Evolutionary conservation across 2,113 vertebrate species (phyloP).

Genomic region (Laterallus jamaicensis): DNA sequence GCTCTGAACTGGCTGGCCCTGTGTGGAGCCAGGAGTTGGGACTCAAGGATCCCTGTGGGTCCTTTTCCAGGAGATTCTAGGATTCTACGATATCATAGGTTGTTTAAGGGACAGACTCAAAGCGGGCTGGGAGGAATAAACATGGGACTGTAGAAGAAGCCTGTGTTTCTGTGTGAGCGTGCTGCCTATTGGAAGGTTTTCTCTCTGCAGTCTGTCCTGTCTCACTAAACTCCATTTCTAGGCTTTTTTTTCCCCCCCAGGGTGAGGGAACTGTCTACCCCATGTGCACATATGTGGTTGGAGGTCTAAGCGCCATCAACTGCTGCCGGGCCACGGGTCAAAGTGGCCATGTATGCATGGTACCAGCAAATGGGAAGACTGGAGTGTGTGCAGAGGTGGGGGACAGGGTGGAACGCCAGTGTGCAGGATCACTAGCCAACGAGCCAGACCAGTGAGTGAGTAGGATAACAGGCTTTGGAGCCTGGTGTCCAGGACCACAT

Average conservation of each 20-base stretch:
- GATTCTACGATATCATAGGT: no score
- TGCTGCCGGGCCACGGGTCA: not conserved
- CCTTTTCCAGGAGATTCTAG: no score
- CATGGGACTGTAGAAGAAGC: fast-evolving
- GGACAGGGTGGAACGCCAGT: not conserved
- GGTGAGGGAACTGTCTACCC: no score
- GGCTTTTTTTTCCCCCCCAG: not conserved
- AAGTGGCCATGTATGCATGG: not conserved
- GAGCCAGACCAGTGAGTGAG: fast-evolving
- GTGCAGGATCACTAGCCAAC: fast-evolving
- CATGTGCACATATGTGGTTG: fast-evolving
- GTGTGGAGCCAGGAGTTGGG: no score
- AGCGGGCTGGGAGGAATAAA: not conserved
- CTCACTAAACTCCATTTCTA: not conserved
- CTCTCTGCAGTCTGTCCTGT: not conserved
- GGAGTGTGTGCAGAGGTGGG: fast-evolving
- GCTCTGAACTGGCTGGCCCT: no score
- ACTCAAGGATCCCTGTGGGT: no score
- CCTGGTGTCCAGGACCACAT: not conserved
- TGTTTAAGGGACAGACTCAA: not conserved
- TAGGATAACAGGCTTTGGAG: not conserved
- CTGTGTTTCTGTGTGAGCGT: fast-evolving
- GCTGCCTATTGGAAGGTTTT: not conserved
- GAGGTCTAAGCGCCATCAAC: not conserved
- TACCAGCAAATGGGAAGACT: not conserved